A percentile compares a stretch with the other conserved stretches of the same genome.
Evolutionary conservation across 2,113 vertebrate species (phyloP).

Genomic region (Calonectris borealis): DNA sequence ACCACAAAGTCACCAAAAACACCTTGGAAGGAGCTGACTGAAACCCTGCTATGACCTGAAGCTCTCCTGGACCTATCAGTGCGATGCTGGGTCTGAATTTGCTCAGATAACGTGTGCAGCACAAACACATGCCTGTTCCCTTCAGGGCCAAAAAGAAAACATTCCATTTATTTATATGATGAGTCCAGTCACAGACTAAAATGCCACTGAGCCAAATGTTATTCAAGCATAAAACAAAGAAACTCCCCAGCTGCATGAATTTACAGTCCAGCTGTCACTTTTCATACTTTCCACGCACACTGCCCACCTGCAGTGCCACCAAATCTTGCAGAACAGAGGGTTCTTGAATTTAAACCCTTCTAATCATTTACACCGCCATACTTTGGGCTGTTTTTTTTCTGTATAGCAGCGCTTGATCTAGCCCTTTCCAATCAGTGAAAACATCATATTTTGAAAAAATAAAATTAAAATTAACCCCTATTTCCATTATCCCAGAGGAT

Average conservation of each 20-base stretch:
- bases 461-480: not conserved
- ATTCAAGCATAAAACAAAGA: slow-evolving; percentile 38
- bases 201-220: slow-evolving; percentile 29
- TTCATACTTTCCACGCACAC: not conserved
- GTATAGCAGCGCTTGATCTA: not conserved
- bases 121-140: not conserved
- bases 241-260: slow-evolving; percentile 6
- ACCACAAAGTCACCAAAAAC: not conserved
- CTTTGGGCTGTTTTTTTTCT: not conserved
- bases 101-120: not conserved
- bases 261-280: slow-evolving; percentile 27
- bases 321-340: not conserved
- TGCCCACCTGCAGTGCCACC: not conserved
- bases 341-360: not conserved
- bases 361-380: not conserved
- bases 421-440: not conserved
- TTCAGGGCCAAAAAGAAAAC: slow-evolving; percentile 25
- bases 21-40: not conserved
- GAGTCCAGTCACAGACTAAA: slow-evolving; percentile 23
- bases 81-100: not conserved
- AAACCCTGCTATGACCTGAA: slow-evolving; percentile 4
- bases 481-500: not conserved
- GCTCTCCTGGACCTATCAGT: not conserved
- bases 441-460: not conserved
- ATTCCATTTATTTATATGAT: slow-evolving; percentile 25